Percentiles rank a stretch among this genome's conserved stretches.
These are phyloP conservation scores for Drosophila parabipectinata DNA, from an alignment of 1,140 invertebrate species.

Conservation along the genomic window DNA sequence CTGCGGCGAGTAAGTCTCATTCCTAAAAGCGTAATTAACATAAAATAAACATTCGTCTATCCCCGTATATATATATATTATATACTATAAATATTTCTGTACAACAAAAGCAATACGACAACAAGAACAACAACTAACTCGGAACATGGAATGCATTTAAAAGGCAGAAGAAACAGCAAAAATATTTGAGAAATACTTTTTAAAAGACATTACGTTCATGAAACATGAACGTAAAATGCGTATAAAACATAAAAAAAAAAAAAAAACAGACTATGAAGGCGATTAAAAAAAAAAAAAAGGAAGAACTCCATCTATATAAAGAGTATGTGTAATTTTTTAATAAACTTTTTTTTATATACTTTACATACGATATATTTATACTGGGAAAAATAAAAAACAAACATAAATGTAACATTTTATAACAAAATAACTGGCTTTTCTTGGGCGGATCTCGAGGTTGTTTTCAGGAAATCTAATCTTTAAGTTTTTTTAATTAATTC, in stretches of 20 bases:
- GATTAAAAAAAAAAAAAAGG: constrained; percentile 9
- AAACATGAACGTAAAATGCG: constrained; percentile 33
- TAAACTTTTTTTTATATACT: constrained; percentile 81
- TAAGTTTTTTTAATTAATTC: too few relatives aligned
- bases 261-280: constrained; percentile 27
- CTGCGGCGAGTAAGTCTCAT: constrained; percentile 37
- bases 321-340: constrained; percentile 80
- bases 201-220: constrained; percentile 55
- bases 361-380: constrained; percentile 81
- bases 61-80: background rate
- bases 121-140: constrained; percentile 13
- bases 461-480: background rate
- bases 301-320: constrained; percentile 46
- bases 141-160: constrained; percentile 17
- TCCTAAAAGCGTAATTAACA: constrained; percentile 50
- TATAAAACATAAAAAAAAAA: constrained; percentile 51
- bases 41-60: constrained; percentile 50
- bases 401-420: constrained; percentile 81
- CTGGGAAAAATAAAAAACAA: constrained; percentile 74
- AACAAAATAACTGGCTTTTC: constrained; percentile 57
- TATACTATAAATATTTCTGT: constrained; percentile 21
- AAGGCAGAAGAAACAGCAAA: constrained; percentile 5
- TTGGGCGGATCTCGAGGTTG: background rate
- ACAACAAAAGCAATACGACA: constrained; percentile 30
- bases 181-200: constrained; percentile 38